These are phyloP conservation scores for Xiphorhynchus elegans DNA, from an alignment of 2,113 vertebrate species.

Conservation along the genomic window DNA sequence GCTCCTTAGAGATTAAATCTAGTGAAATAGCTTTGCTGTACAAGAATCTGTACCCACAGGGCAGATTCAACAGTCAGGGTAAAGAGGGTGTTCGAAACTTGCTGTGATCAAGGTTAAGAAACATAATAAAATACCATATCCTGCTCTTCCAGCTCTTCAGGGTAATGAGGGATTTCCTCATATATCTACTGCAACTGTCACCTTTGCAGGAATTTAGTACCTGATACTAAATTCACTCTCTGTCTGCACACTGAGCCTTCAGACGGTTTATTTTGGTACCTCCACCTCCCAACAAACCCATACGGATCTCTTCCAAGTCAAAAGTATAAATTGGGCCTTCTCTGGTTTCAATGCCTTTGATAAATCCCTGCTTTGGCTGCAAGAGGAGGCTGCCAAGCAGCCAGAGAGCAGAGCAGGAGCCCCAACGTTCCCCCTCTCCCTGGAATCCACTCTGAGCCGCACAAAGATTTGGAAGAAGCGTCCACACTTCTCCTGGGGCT, in stretches of 20 bases:
- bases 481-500: background rate
- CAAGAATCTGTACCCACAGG: constrained; percentile 60
- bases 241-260: background rate
- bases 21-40: constrained; percentile 40
- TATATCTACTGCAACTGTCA: constrained; percentile 30
- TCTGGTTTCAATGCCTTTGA: background rate
- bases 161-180: constrained; percentile 61
- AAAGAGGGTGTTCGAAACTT: constrained; percentile 34
- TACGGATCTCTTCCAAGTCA: background rate
- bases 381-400: background rate
- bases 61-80: constrained; percentile 43
- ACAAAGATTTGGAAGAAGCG: background rate
- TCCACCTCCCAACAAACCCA: background rate
- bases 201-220: constrained; percentile 5
- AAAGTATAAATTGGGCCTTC: background rate
- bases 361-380: background rate
- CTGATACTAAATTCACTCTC: background rate
- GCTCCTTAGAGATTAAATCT: constrained; percentile 65
- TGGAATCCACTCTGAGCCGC: fast-evolving
- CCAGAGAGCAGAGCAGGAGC: background rate
- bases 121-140: constrained; percentile 34
- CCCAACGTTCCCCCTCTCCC: fast-evolving
- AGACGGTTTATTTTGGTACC: background rate
- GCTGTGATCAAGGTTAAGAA: constrained; percentile 55
- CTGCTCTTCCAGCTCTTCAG: constrained; percentile 62